Conservation (phyloP, 2,113 vertebrate genomes). For the Herpetotheres cachinnans region DNA sequence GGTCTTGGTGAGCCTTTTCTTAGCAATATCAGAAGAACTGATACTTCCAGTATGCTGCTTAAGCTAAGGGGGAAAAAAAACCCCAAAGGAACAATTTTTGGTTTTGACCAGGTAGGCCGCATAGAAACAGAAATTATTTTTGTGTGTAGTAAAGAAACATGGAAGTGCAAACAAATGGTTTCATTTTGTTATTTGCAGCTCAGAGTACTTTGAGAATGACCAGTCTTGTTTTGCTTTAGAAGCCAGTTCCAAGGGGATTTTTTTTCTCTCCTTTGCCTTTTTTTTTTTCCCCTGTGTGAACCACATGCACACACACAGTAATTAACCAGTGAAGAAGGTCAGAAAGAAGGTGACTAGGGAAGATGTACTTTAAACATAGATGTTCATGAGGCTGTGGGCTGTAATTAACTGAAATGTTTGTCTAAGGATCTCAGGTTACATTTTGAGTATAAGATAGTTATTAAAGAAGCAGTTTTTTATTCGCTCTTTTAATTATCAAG, state of each 20-base stretch:
- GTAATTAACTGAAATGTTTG: conserved; percentile 39
- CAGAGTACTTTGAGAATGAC: neutral
- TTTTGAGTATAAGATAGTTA: neutral
- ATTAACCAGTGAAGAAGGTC: conserved; percentile 44
- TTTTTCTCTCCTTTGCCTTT: neutral
- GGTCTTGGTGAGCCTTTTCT: neutral
- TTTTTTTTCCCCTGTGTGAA: neutral
- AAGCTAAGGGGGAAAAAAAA: neutral
- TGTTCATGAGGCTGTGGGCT: neutral
- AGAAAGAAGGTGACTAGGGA: conserved; percentile 22
- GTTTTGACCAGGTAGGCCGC: neutral
- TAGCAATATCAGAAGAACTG: neutral
- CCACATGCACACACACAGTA: neutral
- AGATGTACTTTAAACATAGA: conserved; percentile 21
- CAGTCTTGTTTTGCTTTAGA: conserved; percentile 15
- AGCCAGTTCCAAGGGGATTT: neutral
- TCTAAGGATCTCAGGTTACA: neutral
- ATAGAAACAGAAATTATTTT: neutral
- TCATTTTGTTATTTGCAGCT: neutral
- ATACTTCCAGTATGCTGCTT: neutral
- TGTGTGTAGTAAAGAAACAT: neutral
- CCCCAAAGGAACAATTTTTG: neutral
- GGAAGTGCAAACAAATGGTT: conserved; percentile 1
- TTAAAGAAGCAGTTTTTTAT: conserved; percentile 1
- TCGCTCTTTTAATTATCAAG: conserved; percentile 15